phyloP scores from a whole-genome alignment of 2,888 invertebrate genomes.

The Diarsia dahlii region DNA sequence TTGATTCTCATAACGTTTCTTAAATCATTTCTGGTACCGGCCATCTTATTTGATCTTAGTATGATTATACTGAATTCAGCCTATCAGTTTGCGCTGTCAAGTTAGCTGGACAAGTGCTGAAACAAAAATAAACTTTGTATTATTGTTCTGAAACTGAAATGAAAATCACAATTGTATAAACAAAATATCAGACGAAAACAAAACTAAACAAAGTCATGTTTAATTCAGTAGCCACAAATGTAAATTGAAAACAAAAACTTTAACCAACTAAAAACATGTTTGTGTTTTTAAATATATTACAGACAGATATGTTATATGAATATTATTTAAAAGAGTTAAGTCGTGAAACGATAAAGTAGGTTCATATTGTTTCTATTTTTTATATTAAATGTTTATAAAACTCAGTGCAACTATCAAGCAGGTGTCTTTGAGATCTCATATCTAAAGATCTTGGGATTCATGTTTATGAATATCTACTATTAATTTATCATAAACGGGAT shows the following conservation, averaged over 20 bases:
- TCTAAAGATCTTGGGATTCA: background rate
- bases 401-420: background rate
- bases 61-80: no score
- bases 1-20: no score
- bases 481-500: no score
- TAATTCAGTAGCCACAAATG: conserved; percentile 10
- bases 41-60: no score
- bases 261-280: background rate
- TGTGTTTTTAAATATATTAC: background rate
- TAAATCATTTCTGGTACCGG: no score
- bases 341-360: background rate
- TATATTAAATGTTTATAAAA: no score
- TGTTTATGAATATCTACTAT: no score
- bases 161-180: background rate
- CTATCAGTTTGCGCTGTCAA: background rate
- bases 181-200: conserved; percentile 1
- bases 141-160: conserved; percentile 1
- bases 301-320: background rate
- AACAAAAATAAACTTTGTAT: background rate
- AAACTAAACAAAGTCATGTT: conserved; percentile 20
- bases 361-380: background rate
- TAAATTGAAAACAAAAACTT: conserved; percentile 25
- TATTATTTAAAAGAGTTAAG: background rate
- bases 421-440: background rate
- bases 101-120: background rate